Base-by-base conservation (phyloP, 2,888 invertebrate genomes). In the Macaria notata region DNA sequence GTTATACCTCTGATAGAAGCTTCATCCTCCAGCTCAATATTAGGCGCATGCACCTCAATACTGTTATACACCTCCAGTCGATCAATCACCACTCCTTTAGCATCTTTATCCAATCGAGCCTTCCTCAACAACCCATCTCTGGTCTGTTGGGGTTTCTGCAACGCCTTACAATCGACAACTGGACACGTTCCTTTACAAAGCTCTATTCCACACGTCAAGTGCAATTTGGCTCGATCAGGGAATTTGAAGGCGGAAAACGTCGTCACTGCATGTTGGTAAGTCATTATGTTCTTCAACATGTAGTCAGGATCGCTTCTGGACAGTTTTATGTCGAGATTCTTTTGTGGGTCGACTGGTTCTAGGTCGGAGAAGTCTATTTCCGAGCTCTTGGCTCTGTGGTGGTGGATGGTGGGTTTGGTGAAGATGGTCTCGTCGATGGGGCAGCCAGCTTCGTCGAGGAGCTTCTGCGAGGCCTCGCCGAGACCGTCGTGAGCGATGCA, bases 181-280 rank as follows among this genome's bases (percentile, higher is more conserved):
- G 94, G 94, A 74, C 96, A 96, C 62, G 87, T 90, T 49, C 94
- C 94, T 79, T 94, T 94, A 74, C 96, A 96, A n/a, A 96, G 83
- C 68, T 95, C 94, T 45, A 96, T 92, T 19, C 94, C 94, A 80
- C 96, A 96, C n/a, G 94, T 94, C 46, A 96, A 86, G 80, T 96
- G 96, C 43, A 96, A 83, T 61, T 95, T 93, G 61, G 95, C 95
- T 63, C 95, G 91, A 73, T 96, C 96, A 3, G 96, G 96, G 81
- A 96, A 96, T 74, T 96, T 96, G 73, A 96, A 96, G 4, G 96
- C 96, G 0, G 95, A 94, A 84, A 96, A 96, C 19, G 94, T 94
- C 0, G 95, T 91, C 1, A 90, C 74, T 2, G 92, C 92, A 62
- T 92, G 89, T 66, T 92, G 89, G 59, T 90, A 92, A 0, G 87